Evolutionary conservation across 2,797 vertebrate species (phyloP), one percentile per base, ranked within the genome.

Genomic region (Malacoctenus gilli): DNA sequence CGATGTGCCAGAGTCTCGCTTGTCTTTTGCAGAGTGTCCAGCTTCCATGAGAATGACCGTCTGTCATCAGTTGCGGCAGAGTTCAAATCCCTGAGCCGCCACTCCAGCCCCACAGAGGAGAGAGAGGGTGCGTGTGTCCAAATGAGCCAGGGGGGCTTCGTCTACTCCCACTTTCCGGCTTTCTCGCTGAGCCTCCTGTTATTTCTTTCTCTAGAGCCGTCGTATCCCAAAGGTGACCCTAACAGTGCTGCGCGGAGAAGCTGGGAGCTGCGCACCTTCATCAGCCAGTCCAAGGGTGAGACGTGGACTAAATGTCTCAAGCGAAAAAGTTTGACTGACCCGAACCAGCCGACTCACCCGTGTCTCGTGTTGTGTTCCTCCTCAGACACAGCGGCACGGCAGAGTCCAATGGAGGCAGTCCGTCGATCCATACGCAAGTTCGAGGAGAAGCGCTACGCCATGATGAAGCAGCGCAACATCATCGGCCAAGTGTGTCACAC

Each of bases 401-500:
- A 96, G 81, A 93, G 93, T 55, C 96, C 95, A 2, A 95, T 99
- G 83, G 95, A 98, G 80, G 89, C 93, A 0, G 92, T 99, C 61
- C 93, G 96, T 13, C 94, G 93, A 57, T 97, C 97, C 44, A 93
- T 99, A 39, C 91, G 87, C 25, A 83, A 91, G 30, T 97, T 99
- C 13, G 97, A 99, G 74, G 95, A 99, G 43, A 93, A 95, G 49
- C 89, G 94, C 19, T 96, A 98, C 14, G 85, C 86, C 22, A 75
- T 95, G 69, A 97, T 99, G 95, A 94, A 96, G 78, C 95, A 93
- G 61, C 95, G 93, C 67, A 99, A 97, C 83, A 98, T 99, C 64
- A 97, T 99, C 4, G 97, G 97, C 37, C 97, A 98, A 92, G 97
- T 98, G 43, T 99, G 97, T 64, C 94, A 97, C 74, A 99, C 95